phyloP scores from a whole-genome alignment of 1,140 invertebrate species.

The Tenebrio molitor region DNA sequence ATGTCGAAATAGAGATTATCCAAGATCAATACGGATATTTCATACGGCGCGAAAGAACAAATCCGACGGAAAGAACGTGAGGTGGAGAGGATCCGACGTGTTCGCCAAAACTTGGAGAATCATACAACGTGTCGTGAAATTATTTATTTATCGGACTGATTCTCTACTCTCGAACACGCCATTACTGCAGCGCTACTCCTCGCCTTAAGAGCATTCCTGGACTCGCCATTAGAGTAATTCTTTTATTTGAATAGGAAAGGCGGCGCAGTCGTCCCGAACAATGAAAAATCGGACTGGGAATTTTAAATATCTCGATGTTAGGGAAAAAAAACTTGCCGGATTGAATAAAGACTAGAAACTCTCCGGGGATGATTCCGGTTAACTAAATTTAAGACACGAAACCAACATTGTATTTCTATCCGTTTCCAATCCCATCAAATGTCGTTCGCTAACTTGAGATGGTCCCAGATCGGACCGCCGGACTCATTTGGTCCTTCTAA shows the following conservation, averaged over 20 bases:
- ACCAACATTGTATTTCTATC: conserved; percentile 36
- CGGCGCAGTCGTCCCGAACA: background rate
- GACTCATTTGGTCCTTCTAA: conserved; percentile 8
- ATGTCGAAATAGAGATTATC: conserved; percentile 30
- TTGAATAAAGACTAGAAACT: conserved; percentile 17
- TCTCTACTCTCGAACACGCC: conserved; percentile 11
- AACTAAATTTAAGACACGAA: conserved; percentile 38
- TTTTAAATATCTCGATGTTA: background rate
- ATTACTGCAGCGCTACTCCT: background rate
- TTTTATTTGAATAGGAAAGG: conserved; percentile 25
- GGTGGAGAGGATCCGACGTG: background rate
- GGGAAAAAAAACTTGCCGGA: background rate
- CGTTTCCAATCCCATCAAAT: conserved; percentile 31
- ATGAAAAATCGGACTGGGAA: background rate
- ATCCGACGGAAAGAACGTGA: background rate
- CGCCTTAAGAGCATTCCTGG: conserved; percentile 13
- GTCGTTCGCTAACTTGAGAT: conserved; percentile 5
- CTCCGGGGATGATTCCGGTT: conserved; percentile 29
- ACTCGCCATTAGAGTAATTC: background rate
- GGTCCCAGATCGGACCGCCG: conserved; percentile 14
- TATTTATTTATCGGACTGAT: conserved; percentile 33
- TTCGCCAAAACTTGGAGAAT: conserved; percentile 7
- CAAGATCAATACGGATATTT: conserved; percentile 29
- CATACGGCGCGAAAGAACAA: background rate
- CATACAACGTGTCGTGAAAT: conserved; percentile 18